These are phyloP conservation scores for Rhopalosiphum padi DNA, from an alignment of 1,140 invertebrate genomes.

Conservation along the genomic window DNA sequence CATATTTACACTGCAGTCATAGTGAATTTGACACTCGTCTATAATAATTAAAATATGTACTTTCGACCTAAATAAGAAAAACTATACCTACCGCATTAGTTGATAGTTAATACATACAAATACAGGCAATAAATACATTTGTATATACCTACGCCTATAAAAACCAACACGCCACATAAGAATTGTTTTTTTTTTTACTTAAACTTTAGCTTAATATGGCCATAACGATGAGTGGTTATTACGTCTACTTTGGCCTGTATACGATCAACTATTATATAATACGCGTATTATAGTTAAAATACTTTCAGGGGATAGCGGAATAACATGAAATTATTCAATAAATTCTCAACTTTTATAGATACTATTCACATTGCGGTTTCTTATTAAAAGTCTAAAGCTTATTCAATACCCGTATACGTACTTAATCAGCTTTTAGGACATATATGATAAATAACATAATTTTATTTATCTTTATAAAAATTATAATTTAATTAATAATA, in stretches of 20 bases:
- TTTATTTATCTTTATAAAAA: neutral
- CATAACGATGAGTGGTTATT: neutral
- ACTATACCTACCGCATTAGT: neutral
- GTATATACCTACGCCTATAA: neutral
- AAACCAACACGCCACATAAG: neutral
- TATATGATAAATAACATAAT: neutral
- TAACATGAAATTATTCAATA: conserved; percentile 33
- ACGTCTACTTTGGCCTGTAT: neutral
- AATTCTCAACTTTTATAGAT: neutral
- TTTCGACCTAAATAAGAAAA: neutral
- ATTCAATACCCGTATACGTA: neutral
- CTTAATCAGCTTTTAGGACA: neutral
- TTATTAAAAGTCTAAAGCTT: neutral
- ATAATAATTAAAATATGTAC: neutral
- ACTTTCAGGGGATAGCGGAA: neutral
- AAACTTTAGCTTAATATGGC: neutral
- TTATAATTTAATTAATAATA: neutral
- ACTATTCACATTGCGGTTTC: neutral
- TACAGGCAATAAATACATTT: neutral
- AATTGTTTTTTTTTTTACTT: conserved; percentile 6
- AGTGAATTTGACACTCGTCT: neutral
- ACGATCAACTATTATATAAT: neutral
- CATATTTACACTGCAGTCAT: neutral
- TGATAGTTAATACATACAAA: neutral
- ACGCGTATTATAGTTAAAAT: neutral